Percentiles rank a stretch among this genome's conserved stretches.
These are phyloP conservation scores for Drosophila truncata DNA, from an alignment of 1,140 invertebrate species.

Conservation along the genomic window DNA sequence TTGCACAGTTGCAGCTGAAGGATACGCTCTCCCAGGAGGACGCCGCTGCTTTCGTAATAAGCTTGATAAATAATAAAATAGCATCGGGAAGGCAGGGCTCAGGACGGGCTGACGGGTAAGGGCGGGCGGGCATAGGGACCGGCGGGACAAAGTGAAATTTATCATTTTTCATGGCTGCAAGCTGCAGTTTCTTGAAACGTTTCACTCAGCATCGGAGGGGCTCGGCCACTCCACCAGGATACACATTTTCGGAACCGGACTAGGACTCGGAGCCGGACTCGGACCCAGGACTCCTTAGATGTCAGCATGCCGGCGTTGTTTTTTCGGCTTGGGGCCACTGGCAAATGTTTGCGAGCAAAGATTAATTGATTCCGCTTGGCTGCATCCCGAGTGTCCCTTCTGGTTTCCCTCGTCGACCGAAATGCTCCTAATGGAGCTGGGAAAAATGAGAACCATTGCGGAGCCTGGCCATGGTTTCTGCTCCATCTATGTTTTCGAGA, in stretches of 20 bases:
- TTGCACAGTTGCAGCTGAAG: constrained; percentile 75
- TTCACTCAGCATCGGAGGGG: constrained; percentile 65
- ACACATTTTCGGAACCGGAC: constrained; percentile 62
- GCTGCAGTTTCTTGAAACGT: constrained; percentile 82
- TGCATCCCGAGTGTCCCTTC: constrained; percentile 73
- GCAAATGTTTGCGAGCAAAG: constrained; percentile 80
- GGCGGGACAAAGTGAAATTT: constrained; percentile 73
- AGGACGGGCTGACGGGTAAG: not conserved
- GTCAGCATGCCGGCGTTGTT: constrained; percentile 58
- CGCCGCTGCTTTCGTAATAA: constrained; percentile 75
- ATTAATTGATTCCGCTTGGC: constrained; percentile 83
- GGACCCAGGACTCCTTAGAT: constrained; percentile 67
- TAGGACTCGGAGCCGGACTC: constrained; percentile 20
- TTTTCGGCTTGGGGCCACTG: constrained; percentile 40
- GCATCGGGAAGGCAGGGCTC: constrained; percentile 32
- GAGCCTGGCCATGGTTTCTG: constrained; percentile 3
- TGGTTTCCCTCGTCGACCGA: constrained; percentile 18
- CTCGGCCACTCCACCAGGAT: constrained; percentile 19
- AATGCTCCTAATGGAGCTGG: constrained; percentile 13
- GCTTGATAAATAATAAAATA: constrained; percentile 83
- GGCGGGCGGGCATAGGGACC: not conserved
- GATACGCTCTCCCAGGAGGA: constrained; percentile 32
- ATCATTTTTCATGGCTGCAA: constrained; percentile 82
- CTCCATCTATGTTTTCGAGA: constrained; percentile 9
- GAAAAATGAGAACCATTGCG: not conserved